A percentile compares a stretch with the other conserved stretches of the same genome.
Evolutionary conservation across 2,797 vertebrate genomes (phyloP).

Genomic region (Ptychobarbus kaznakovi): DNA sequence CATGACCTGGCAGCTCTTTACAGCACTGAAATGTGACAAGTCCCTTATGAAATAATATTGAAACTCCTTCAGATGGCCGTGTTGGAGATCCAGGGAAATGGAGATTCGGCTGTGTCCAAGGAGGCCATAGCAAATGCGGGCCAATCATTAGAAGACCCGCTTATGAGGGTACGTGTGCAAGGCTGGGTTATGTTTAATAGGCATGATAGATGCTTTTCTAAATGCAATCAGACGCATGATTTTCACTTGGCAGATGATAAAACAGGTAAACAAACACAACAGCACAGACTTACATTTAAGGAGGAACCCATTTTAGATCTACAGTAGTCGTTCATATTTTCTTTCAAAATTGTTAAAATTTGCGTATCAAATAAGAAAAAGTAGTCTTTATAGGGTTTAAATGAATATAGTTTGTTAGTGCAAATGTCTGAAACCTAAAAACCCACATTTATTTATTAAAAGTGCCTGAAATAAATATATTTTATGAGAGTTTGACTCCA

Average conservation of each 20-base stretch:
- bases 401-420: not conserved
- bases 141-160: slow-evolving; percentile 88
- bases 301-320: not conserved
- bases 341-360: not conserved
- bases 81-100: slow-evolving; percentile 92
- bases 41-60: not conserved
- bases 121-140: slow-evolving; percentile 87
- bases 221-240: not conserved
- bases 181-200: not conserved
- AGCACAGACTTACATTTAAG: not conserved
- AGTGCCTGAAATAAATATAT: not conserved
- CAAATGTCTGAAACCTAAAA: not conserved
- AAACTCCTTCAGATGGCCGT: slow-evolving; percentile 80
- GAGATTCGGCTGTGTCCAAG: slow-evolving; percentile 87
- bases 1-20: not conserved
- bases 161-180: slow-evolving; percentile 86
- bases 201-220: not conserved
- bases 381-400: not conserved
- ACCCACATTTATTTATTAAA: not conserved
- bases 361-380: not conserved
- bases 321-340: not conserved
- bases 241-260: not conserved
- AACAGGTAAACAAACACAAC: not conserved
- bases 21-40: not conserved
- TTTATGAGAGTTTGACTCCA: not conserved